These are phyloP conservation scores for Hemistola chrysoprasaria DNA, from an alignment of 2,888 invertebrate species.

Conservation along the genomic window DNA sequence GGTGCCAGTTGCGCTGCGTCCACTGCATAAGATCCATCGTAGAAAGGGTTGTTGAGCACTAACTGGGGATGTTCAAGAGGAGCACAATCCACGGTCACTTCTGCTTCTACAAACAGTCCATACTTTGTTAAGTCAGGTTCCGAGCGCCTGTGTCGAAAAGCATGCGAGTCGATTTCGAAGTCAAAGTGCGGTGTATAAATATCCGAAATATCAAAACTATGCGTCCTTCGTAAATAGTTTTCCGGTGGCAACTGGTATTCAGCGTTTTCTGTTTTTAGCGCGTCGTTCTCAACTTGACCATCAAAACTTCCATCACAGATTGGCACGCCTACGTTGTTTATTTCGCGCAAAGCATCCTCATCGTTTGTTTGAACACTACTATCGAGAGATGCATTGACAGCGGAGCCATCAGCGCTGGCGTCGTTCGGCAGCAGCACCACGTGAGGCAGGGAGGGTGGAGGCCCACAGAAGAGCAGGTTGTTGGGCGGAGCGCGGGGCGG, in stretches of 20 bases:
- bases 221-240: constrained; percentile 62
- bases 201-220: constrained; percentile 73
- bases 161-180: constrained; percentile 46
- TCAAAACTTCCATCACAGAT: constrained; percentile 52
- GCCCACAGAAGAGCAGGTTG: constrained; percentile 75
- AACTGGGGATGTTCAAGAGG: constrained; percentile 60
- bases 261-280: constrained; percentile 45
- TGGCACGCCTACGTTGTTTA: constrained; percentile 78
- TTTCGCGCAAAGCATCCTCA: constrained; percentile 63
- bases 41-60: constrained; percentile 78
- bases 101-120: constrained; percentile 65
- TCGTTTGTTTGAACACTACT: constrained; percentile 55
- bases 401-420: constrained; percentile 39
- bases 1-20: constrained; percentile 56
- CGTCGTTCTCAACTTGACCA: constrained; percentile 46
- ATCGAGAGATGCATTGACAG: constrained; percentile 40
- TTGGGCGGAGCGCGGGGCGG: constrained; percentile 74
- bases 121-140: constrained; percentile 75
- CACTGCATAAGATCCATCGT: constrained; percentile 68
- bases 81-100: constrained; percentile 59
- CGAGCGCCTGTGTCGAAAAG: constrained; percentile 57
- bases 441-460: constrained; percentile 73
- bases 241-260: constrained; percentile 46
- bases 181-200: constrained; percentile 54
- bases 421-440: constrained; percentile 78